Evolutionary conservation across 2,888 invertebrate genomes (phyloP), one percentile per base, ranked within the genome.

Genomic region (Chelonus formosanus): DNA sequence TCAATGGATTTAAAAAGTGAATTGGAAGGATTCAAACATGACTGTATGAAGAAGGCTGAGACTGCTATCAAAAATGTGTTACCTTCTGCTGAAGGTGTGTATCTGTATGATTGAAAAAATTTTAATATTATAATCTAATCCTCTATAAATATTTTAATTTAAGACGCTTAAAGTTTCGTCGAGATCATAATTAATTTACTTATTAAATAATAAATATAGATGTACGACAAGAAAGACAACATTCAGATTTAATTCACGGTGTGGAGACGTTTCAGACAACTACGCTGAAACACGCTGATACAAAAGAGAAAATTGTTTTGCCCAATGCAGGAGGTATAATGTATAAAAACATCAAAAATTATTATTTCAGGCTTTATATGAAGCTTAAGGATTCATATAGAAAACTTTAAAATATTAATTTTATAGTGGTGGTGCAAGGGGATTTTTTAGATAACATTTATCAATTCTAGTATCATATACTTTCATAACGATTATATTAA

Each of bases 31-130:
- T 98, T 98, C 88, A 93, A 95, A 85, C 90, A 93, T 69, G 90
- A 91, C 80, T 91, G 93, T 80, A 88, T 98, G 84, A 94, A 94
- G 83, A 94, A 94, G 81, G 93, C 95, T 5, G 91, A 92, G 76
- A 96, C 96, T 65, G 90, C 93, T 73, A 97, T 97, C 84, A 98
- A 97, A 85, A 93, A 94, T 68, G 89, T 96, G 70, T 88, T 98
- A 78, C 97, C 97, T 67, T 94, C 96, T 52, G 95, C 96, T 75
- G 93, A 96, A 92, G 96, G 97, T 97, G 86, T 72, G 71, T 68
- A 7, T 52, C 45, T 20, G 1, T 20, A 20, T 20, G 20, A 20
- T 20, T 20, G 20, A 20, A 20, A 20, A 20, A 20, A 1, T 20
- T 20, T 20, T 20, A 20, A 20, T 20, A 20, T 20, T 20, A 20